phyloP scores from a whole-genome alignment of 2,797 vertebrate species.

The Ctenosaura bakeri region DNA sequence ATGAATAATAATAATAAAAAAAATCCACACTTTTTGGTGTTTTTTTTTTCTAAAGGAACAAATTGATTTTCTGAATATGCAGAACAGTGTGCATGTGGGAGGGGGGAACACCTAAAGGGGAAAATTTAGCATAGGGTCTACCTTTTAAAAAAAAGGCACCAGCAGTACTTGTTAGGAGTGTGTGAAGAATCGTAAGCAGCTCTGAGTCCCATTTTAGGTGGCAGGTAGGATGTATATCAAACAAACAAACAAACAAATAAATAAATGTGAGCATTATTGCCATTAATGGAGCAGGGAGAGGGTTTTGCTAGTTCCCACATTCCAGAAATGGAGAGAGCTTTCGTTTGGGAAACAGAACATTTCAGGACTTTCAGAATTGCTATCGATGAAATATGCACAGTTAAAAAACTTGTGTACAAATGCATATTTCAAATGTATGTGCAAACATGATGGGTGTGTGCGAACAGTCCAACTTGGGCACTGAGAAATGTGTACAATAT shows the following conservation, averaged over 20 bases:
- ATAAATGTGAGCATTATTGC: neutral
- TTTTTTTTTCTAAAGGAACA: neutral
- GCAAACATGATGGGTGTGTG: neutral
- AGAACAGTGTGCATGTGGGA: neutral
- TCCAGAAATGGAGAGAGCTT: neutral
- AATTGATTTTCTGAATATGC: neutral
- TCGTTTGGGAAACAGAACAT: neutral
- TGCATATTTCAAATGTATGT: neutral
- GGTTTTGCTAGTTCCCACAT: neutral
- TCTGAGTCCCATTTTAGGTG: no score
- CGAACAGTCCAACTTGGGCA: neutral
- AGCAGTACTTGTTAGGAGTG: no score
- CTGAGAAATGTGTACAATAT: neutral
- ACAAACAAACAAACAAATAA: no score
- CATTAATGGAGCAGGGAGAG: neutral
- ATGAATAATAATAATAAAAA: neutral
- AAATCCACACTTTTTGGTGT: constrained; percentile 2
- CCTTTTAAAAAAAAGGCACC: no score
- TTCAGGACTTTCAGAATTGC: neutral
- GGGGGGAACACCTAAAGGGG: no score
- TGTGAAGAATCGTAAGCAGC: no score
- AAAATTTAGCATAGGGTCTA: no score
- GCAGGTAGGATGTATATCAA: no score
- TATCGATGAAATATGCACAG: neutral
- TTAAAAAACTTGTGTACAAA: neutral